Evolutionary conservation across 2,113 vertebrate genomes (phyloP).

Genomic region (Mormyrus iriodes): DNA sequence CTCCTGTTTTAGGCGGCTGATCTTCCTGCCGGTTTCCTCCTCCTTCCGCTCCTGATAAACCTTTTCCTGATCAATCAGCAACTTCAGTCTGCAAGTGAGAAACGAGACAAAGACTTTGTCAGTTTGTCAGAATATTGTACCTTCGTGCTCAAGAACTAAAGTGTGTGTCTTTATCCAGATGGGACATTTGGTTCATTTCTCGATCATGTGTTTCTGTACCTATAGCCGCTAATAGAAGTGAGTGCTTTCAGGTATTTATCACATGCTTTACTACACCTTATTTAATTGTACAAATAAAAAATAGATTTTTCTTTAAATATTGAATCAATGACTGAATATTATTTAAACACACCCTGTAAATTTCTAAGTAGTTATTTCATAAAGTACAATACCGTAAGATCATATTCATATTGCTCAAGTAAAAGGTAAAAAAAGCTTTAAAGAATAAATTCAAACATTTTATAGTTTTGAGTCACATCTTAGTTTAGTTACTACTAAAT

Average conservation of each 20-base stretch:
- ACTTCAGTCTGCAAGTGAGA: slow-evolving; percentile 76
- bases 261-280: not conserved
- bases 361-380: not conserved
- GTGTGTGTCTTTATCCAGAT: not conserved
- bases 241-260: not conserved
- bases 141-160: not conserved
- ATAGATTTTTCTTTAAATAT: not conserved
- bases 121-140: not conserved
- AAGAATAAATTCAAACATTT: not conserved
- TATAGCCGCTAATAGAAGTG: not conserved
- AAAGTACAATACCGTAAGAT: not conserved
- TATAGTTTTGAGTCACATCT: not conserved
- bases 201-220: not conserved
- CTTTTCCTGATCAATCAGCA: slow-evolving; percentile 82
- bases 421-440: not conserved
- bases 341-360: not conserved
- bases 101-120: slow-evolving; percentile 14
- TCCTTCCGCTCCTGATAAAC: slow-evolving; percentile 74
- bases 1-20: slow-evolving; percentile 77
- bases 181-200: not conserved
- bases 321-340: not conserved
- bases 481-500: not conserved
- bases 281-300: not conserved
- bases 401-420: not conserved
- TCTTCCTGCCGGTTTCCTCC: slow-evolving; percentile 74